Conservation (phyloP, 2,113 vertebrate species). For the Nibea coibor region DNA sequence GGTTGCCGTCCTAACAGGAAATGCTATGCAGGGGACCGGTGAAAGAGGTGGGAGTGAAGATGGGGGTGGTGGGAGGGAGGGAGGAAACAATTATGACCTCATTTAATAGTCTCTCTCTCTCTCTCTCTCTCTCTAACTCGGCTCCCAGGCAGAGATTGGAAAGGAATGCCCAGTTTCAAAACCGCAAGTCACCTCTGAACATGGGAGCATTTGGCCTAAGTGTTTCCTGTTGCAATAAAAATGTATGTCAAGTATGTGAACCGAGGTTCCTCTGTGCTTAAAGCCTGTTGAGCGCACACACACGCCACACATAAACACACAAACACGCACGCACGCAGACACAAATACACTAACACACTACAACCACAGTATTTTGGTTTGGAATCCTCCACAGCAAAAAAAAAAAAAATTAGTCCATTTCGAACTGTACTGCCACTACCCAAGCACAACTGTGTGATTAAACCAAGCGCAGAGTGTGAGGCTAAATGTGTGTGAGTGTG, state of each 20-base stretch:
- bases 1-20: constrained; percentile 83
- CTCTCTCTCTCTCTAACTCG: constrained; percentile 40
- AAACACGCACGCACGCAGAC: constrained; percentile 16
- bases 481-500: constrained; percentile 11
- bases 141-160: constrained; percentile 72
- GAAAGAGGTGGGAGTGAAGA: constrained; percentile 50
- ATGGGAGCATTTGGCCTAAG: constrained; percentile 79
- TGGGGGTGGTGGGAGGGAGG: constrained; percentile 35
- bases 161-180: constrained; percentile 77
- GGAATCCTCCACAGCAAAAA: constrained; percentile 41
- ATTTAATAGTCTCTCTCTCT: constrained; percentile 79
- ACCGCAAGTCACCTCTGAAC: constrained; percentile 80
- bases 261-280: constrained; percentile 61
- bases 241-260: constrained; percentile 79
- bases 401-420: constrained; percentile 37
- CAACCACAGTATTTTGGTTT: constrained; percentile 46
- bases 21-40: constrained; percentile 77
- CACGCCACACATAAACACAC: neutral
- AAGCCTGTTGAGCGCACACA: constrained; percentile 38
- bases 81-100: constrained; percentile 81
- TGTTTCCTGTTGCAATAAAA: constrained; percentile 83
- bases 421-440: constrained; percentile 36
- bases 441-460: constrained; percentile 58
- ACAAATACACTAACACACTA: neutral
- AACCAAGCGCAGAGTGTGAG: constrained; percentile 25